Evolutionary conservation across 2,797 vertebrate genomes (phyloP), one percentile per base, ranked within the genome.

Genomic region (Natrix natrix): DNA sequence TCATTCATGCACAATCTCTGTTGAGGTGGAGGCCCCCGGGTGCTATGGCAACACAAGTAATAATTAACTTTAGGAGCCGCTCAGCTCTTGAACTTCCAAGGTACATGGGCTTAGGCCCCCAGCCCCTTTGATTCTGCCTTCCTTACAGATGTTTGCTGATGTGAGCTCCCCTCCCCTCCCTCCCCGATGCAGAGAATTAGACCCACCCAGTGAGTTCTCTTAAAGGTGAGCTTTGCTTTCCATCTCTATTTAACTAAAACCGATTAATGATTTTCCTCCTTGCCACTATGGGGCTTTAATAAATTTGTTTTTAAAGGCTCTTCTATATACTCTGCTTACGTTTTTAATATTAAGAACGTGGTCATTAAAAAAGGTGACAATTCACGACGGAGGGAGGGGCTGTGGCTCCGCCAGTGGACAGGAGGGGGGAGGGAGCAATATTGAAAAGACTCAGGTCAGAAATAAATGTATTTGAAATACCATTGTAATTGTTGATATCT

Each of bases 1-100:
- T n/a, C 28, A 32, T 74, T 48, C 63, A 16, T 66, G 63, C 14
- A 14, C 22, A 26, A 54, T 59, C 26, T 60, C n/a, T 37, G 12
- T 66, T 20, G 66, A 28, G 32, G 8, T 8, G 32, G 59, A 59
- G 92, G 69, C 32, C 69, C 22, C 37, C 28, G 63, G 52, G 26
- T 86, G 59, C 90, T 86, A 89, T 91, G 90, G 89, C 54, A 92
- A 91, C 60, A 89, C n/a, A 55, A 69, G 59, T 92, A 86, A 90
- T 94, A 11, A 92, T 86, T 94, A 66, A 88, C 87, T 43, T 61
- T 14, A 24, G 8, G 24, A 52, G 1, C 54, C 12, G 55, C 54
- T 91, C 56, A 13, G 61, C 54, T 74, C 55, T 60, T 74, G 48
- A 32, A 37, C 86, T 26, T 91, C 54, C 22, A 87, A 87, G 48